Evolutionary conservation across 1,140 invertebrate genomes (phyloP).

Genomic region (Danaus melanippus): DNA sequence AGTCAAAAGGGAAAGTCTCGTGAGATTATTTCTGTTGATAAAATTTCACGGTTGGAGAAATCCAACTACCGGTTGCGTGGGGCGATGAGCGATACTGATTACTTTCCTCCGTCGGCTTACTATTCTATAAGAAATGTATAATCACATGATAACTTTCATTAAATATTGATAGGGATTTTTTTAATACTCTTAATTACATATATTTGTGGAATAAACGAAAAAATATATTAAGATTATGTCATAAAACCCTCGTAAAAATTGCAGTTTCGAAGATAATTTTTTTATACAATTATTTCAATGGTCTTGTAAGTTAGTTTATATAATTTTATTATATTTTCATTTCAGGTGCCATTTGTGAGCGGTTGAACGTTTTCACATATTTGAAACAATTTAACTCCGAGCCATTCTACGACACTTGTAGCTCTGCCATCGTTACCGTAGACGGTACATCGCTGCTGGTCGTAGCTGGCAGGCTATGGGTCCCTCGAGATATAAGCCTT

Average conservation of each 20-base stretch:
- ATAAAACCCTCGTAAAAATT: too few relatives aligned
- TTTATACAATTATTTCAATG: too few relatives aligned
- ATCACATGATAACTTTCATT: neutral
- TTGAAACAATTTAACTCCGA: too few relatives aligned
- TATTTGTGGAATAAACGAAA: too few relatives aligned
- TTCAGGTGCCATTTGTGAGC: too few relatives aligned
- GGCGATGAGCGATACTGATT: constrained; percentile 69
- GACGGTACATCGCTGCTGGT: constrained; percentile 48
- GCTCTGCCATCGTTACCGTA: constrained; percentile 49
- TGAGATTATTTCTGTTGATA: constrained; percentile 71
- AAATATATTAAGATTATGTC: too few relatives aligned
- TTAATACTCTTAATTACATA: too few relatives aligned
- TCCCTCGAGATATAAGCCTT: constrained; percentile 54
- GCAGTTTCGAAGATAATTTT: too few relatives aligned
- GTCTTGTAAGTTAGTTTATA: too few relatives aligned
- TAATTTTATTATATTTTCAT: too few relatives aligned
- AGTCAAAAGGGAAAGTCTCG: constrained; percentile 63
- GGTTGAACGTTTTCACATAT: too few relatives aligned
- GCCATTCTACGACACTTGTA: constrained; percentile 32
- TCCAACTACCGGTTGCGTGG: constrained; percentile 70
- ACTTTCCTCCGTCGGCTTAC: constrained; percentile 40
- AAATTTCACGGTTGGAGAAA: constrained; percentile 71
- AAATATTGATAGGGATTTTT: constrained; percentile 4
- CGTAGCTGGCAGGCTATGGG: constrained; percentile 53
- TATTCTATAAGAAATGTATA: constrained; percentile 24